Percentiles rank a stretch among this genome's conserved stretches.
Evolutionary conservation across 1,140 invertebrate genomes (phyloP).

Genomic region (Caenorhabditis latens): DNA sequence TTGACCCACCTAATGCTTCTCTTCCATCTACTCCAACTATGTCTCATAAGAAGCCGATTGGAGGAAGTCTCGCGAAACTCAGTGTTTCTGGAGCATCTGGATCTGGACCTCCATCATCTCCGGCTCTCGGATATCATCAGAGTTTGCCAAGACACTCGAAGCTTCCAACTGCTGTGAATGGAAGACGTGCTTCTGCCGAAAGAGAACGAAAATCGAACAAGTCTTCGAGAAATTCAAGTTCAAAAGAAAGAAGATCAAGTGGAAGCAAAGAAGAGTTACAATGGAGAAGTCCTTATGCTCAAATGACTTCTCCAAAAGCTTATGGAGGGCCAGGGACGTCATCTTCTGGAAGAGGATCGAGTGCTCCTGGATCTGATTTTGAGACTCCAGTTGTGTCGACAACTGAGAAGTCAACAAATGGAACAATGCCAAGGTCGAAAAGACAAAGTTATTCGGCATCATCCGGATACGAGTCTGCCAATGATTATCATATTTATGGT

Average conservation of each 20-base stretch:
- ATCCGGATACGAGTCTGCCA: constrained; percentile 60
- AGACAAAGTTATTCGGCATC: constrained; percentile 64
- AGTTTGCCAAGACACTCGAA: constrained; percentile 42
- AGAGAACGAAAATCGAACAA: constrained; percentile 44
- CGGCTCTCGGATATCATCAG: constrained; percentile 39
- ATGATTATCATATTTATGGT: constrained; percentile 55
- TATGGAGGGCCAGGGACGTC: constrained; percentile 47
- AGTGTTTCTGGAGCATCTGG: constrained; percentile 19
- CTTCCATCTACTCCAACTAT: constrained; percentile 60
- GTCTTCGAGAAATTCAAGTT: background rate
- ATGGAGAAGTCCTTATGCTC: constrained; percentile 55
- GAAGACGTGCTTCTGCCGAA: constrained; percentile 39
- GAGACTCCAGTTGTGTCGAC: constrained; percentile 10
- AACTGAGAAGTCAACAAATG: constrained; percentile 15
- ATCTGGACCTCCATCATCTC: constrained; percentile 11
- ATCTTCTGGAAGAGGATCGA: constrained; percentile 59
- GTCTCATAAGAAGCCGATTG: constrained; percentile 52
- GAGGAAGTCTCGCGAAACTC: constrained; percentile 34
- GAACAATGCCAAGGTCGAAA: constrained; percentile 51
- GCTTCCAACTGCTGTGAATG: constrained; percentile 35
- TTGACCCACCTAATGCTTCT: constrained; percentile 45
- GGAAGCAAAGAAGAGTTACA: constrained; percentile 38
- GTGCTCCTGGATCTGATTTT: constrained; percentile 56
- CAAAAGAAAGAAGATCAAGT: constrained; percentile 24
- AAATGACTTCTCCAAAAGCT: constrained; percentile 32